Percentiles rank a stretch among this genome's conserved stretches.
Evolutionary conservation across 2,888 invertebrate genomes (phyloP).

Genomic region (Lacanobia wlatinum): DNA sequence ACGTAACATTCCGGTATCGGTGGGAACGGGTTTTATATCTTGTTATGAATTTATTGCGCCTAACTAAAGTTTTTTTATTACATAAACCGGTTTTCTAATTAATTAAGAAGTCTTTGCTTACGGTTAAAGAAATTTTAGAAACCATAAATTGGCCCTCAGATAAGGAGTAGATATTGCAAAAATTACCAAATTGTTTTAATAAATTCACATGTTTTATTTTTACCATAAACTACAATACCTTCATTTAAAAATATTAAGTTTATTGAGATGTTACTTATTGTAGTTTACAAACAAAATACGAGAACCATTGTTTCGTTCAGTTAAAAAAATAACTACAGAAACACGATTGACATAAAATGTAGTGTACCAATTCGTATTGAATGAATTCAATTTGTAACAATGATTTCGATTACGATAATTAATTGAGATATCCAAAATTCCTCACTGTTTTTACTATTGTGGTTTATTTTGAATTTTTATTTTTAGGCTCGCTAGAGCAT

Average conservation of each 20-base stretch:
- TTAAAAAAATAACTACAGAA: neutral
- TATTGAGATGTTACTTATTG: neutral
- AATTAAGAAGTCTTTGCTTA: constrained; percentile 19
- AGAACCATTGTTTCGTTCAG: neutral
- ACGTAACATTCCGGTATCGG: constrained; percentile 56
- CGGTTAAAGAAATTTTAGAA: constrained; percentile 15
- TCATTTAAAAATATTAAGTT: neutral
- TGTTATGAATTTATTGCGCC: constrained; percentile 58
- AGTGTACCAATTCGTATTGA: neutral
- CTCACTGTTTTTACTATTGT: too few relatives aligned
- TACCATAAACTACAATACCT: neutral
- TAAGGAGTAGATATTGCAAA: neutral
- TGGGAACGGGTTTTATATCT: constrained; percentile 67
- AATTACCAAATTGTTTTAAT: neutral
- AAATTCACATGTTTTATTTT: neutral
- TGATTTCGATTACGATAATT: neutral
- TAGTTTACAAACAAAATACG: constrained; percentile 3
- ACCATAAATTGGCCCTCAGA: neutral
- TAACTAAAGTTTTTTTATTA: constrained; percentile 64
- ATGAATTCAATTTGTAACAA: neutral
- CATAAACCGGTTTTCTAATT: constrained; percentile 45
- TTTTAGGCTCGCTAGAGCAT: neutral
- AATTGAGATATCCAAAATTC: neutral
- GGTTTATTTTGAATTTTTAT: neutral
- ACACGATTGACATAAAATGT: neutral